A percentile compares a stretch with the other conserved stretches of the same genome.
phyloP scores from a whole-genome alignment of 2,113 vertebrate species.

The Brienomyrus longianalis region DNA sequence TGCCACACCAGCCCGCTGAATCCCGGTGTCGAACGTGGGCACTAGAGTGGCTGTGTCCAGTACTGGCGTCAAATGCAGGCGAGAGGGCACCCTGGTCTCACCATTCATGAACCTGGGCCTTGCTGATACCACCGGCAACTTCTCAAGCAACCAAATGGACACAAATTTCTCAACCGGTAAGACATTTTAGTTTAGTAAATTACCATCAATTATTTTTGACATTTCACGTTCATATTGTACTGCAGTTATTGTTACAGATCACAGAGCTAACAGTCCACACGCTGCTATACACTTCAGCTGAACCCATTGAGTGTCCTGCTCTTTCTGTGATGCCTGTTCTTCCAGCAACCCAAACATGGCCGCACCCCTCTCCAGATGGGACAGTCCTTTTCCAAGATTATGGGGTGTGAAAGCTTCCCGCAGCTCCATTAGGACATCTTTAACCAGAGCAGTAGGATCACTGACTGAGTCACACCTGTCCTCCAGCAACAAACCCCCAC shows the following conservation, averaged over 20 bases:
- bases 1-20: background rate
- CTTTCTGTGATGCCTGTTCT: background rate
- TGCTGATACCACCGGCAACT: background rate
- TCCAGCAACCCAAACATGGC: background rate
- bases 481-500: background rate
- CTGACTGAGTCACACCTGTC: background rate
- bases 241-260: background rate
- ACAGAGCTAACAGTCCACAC: background rate
- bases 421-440: background rate
- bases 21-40: background rate
- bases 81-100: constrained; percentile 6
- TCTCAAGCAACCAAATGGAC: constrained; percentile 8
- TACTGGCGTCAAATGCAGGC: background rate
- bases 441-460: background rate
- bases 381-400: background rate
- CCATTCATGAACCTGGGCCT: constrained; percentile 22
- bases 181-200: background rate
- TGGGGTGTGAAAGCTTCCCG: background rate
- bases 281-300: background rate
- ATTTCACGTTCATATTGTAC: too few relatives aligned
- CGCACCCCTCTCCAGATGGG: background rate
- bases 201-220: background rate
- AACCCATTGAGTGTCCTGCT: background rate
- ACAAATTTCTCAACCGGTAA: constrained; percentile 18
- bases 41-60: background rate